These are phyloP conservation scores for Conus canariensis DNA, from an alignment of 2,888 invertebrate species.

Conservation along the genomic window DNA sequence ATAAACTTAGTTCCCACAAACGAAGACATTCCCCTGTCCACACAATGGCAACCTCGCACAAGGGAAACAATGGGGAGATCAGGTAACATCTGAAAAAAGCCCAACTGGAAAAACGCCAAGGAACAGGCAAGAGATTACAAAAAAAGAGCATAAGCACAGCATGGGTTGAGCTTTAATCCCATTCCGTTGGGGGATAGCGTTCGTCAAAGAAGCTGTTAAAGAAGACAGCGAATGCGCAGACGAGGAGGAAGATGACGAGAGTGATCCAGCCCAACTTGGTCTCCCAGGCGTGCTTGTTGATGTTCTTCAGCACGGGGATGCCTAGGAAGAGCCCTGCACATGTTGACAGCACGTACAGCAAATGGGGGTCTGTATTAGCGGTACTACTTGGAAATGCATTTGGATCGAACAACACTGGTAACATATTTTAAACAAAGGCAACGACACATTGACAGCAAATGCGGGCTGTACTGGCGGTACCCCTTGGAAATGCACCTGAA, in stretches of 20 bases:
- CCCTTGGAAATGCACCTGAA: too few relatives aligned
- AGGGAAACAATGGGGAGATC: not conserved
- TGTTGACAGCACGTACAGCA: not conserved
- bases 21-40: too few relatives aligned
- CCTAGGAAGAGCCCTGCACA: slow-evolving; percentile 74
- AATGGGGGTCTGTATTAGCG: too few relatives aligned
- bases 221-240: slow-evolving; percentile 72
- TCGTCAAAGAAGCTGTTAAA: slow-evolving; percentile 73
- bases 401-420: too few relatives aligned
- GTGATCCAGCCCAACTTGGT: slow-evolving; percentile 75
- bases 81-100: not conserved
- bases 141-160: not conserved
- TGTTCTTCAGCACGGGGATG: slow-evolving; percentile 76
- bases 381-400: too few relatives aligned
- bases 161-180: slow-evolving; percentile 51
- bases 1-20: too few relatives aligned
- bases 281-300: slow-evolving; percentile 77
- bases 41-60: too few relatives aligned
- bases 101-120: not conserved
- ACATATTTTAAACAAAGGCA: not conserved
- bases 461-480: too few relatives aligned
- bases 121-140: not conserved
- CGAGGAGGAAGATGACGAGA: slow-evolving; percentile 69
- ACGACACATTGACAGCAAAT: not conserved
- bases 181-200: slow-evolving; percentile 73